Percentiles rank a stretch among this genome's conserved stretches.
These are phyloP conservation scores for Sebastolobus altivelis DNA, from an alignment of 2,797 vertebrate genomes.

Conservation along the genomic window DNA sequence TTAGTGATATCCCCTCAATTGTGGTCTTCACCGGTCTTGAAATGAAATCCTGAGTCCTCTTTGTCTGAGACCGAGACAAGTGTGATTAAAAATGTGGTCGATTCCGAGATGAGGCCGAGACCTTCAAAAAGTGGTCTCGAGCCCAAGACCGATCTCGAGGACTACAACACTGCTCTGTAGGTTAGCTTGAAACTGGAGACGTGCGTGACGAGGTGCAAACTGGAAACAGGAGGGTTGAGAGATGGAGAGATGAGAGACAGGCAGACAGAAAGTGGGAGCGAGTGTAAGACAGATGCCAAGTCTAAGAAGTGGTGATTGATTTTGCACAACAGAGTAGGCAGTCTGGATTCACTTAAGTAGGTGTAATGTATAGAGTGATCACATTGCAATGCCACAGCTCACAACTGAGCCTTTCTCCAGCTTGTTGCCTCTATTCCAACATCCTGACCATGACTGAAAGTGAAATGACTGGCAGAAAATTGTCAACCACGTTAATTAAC, in stretches of 20 bases:
- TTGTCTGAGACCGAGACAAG: too few species aligned
- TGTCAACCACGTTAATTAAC: not conserved
- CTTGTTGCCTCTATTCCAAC: constrained; percentile 10
- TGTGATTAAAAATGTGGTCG: too few species aligned
- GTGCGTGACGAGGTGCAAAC: constrained; percentile 45
- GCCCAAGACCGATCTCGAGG: too few species aligned
- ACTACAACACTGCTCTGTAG: not conserved
- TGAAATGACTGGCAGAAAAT: not conserved
- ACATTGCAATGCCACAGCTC: constrained; percentile 19
- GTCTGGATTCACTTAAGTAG: constrained; percentile 61
- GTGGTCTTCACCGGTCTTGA: too few species aligned
- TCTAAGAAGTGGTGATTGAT: constrained; percentile 48
- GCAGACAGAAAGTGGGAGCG: constrained; percentile 13
- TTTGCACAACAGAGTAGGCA: constrained; percentile 30
- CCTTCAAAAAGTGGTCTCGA: too few species aligned
- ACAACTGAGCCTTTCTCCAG: constrained; percentile 12
- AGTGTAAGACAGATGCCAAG: constrained; percentile 48
- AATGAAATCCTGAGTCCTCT: too few species aligned
- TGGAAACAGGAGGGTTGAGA: constrained; percentile 40
- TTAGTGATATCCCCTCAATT: too few species aligned
- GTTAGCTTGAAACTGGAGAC: constrained; percentile 7
- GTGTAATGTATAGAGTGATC: constrained; percentile 38
- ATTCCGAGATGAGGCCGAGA: too few species aligned
- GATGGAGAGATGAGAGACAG: constrained; percentile 39
- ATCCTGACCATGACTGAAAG: constrained; percentile 5